These are phyloP conservation scores for Prionchulus punctatus DNA, from an alignment of 2,888 invertebrate species.

Conservation along the genomic window DNA sequence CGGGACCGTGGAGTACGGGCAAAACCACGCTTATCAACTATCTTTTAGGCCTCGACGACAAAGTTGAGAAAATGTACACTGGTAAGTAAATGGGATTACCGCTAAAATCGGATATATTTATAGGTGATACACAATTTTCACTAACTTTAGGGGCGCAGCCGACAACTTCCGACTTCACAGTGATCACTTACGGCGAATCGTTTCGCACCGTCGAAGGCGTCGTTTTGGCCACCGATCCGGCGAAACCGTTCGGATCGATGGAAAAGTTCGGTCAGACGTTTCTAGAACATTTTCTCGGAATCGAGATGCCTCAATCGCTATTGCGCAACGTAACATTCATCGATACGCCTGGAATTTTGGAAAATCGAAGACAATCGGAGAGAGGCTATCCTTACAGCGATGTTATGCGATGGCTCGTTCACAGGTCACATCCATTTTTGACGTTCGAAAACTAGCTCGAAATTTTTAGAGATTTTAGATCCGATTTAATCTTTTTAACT, in stretches of 20 bases:
- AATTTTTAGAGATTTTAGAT: slow-evolving; percentile 29
- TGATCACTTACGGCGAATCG: slow-evolving; percentile 69
- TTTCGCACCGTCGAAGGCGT: slow-evolving; percentile 74
- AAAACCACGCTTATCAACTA: slow-evolving; percentile 87
- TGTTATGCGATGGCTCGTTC: slow-evolving; percentile 92
- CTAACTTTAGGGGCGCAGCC: slow-evolving; percentile 81
- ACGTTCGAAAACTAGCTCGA: background rate
- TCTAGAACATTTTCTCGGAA: slow-evolving; percentile 38
- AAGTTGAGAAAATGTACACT: slow-evolving; percentile 22
- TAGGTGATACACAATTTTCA: too few species aligned
- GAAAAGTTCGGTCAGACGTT: slow-evolving; percentile 88
- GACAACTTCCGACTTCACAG: slow-evolving; percentile 31
- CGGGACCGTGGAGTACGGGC: slow-evolving; percentile 92
- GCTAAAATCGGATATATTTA: too few species aligned
- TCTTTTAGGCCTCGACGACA: slow-evolving; percentile 67
- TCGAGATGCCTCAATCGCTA: slow-evolving; percentile 16
- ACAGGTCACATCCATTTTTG: slow-evolving; percentile 40
- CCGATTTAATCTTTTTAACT: slow-evolving; percentile 81
- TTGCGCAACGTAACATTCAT: slow-evolving; percentile 57
- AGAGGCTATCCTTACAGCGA: slow-evolving; percentile 84
- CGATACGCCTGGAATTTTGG: slow-evolving; percentile 84
- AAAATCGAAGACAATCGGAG: slow-evolving; percentile 70
- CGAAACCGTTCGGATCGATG: slow-evolving; percentile 69
- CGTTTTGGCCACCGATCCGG: slow-evolving; percentile 73
- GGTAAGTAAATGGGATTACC: background rate